Evolutionary conservation across 2,888 invertebrate species (phyloP), one percentile per base, ranked within the genome.

Genomic region (Ennomos fuscantarius): DNA sequence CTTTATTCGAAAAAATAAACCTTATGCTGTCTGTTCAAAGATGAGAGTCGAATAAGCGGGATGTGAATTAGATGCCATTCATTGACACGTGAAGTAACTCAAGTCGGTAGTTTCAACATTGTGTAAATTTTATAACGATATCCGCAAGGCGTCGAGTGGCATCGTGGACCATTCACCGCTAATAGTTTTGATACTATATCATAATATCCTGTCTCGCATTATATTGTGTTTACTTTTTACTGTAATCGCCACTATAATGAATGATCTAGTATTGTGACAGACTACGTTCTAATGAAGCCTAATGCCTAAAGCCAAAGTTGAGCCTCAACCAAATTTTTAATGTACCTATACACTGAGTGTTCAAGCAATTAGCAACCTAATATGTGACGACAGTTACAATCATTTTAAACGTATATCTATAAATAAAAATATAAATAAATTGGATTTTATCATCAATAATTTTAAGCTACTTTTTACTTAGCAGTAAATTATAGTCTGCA

Each of bases 101-200:
- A 59, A 51, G 53, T 33, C 24, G 34, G 42, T 48, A 36, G 43
- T 52, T 42, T 35, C 39, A 73, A 75, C 77, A 73, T 70, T 72
- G 69, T 69, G 65, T 66, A 63, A 63, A 66, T 63, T 64, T 60
- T 69, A 68, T 68, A 71, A 63, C 55, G 62, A 74, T 73, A 76
- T 70, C 78, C 76, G 74, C 65, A 52, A 40, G 69, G 70, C 69
- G 63, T 81, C 82, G 63, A 65, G 65, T 82, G 63, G 44, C 45
- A 32, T 33, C 65, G 68, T 78, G 65, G 69, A 71, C 78, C 84
- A 82, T 86, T 86, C 78, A 83, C 74, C 68, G 73, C 76, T 78
- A 83, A 84, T 87, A 89, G 87, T 89, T 89, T 81, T 87, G 89
- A 84, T 83, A 89, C 78, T 66, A 66, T 86, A 88, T 79, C 86